Percentiles rank a stretch among this genome's conserved stretches.
Conservation (phyloP, 2,113 vertebrate species). For the Talpa occidentalis region DNA sequence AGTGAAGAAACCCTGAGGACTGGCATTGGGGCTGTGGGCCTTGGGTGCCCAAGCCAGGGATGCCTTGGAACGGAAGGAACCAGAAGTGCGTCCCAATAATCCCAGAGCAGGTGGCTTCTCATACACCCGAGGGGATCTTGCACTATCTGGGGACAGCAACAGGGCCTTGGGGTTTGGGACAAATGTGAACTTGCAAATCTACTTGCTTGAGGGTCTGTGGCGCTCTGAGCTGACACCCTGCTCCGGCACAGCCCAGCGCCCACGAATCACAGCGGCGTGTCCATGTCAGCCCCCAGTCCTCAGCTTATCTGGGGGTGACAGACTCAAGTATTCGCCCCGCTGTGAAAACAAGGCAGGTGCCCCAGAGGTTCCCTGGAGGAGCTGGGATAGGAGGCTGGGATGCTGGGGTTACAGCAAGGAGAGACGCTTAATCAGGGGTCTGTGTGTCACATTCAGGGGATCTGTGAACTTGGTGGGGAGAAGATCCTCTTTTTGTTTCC, state of each 20-base stretch:
- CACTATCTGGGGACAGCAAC: too few relatives aligned
- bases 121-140: accelerated
- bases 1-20: neutral
- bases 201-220: neutral
- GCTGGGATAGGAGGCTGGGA: neutral
- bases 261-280: neutral
- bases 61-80: neutral
- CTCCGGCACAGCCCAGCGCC: neutral
- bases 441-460: neutral
- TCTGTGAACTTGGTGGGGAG: accelerated
- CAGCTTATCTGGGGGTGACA: too few relatives aligned
- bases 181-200: neutral
- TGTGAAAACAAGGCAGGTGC: neutral
- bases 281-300: too few relatives aligned
- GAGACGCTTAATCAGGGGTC: neutral
- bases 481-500: neutral
- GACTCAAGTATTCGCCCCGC: neutral
- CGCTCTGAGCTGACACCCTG: neutral
- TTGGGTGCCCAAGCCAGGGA: accelerated
- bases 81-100: neutral
- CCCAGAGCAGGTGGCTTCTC: neutral
- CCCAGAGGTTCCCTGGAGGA: neutral
- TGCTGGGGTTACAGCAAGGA: neutral
- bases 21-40: neutral
- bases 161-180: neutral